Base-by-base conservation (phyloP, 2,888 invertebrate genomes). In the Drosophila atripex region DNA sequence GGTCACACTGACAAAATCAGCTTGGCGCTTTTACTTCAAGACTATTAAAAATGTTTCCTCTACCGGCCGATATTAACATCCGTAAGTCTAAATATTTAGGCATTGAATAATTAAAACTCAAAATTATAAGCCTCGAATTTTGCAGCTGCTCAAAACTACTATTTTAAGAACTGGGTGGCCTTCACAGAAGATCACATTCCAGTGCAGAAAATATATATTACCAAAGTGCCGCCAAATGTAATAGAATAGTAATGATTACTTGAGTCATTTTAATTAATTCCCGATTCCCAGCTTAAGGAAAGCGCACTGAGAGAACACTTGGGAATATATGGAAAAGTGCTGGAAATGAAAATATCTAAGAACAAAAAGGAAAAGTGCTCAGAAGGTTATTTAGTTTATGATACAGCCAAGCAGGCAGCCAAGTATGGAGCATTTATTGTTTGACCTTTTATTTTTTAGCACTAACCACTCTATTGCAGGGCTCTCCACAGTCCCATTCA, bases 121-220 rank as follows among this genome's bases (percentile, higher is more conserved):
- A 9, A 3, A 28, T 2, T 9, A 28, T 9, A 32, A 4, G 3
- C 11, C 3, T 12, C 32, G 12, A 12, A 11, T 32, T 11, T 12
- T 11, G 32, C 11, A 32, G 32, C 12, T 12, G 4, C 32, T 14
- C 38, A 38, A 3, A 38, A 38, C 14, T 74, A 50, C 21, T 73
- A 66, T 23, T 52, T 80, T 3, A 63, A 54, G 5, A 41, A 60
- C 6, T n/a, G 25, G 1, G 9, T 71, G 5, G 76, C 68, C n/a
- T 80, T 59, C 58, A 82, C 82, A 5, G 87, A 86, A 12, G 82
- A 82, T 39, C 32, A 76, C 39, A 28, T 87, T 3, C 18, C 56
- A 12, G 57, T 83, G 0, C 60, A 30, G 11, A 87, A 69, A 7
- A 12, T 83, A n/a, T 61, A 25, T 39, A 3, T 77, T 12, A 46